A percentile compares a stretch with the other conserved stretches of the same genome.
Evolutionary conservation across 2,797 vertebrate species (phyloP).

Genomic region (Amblyraja radiata): DNA sequence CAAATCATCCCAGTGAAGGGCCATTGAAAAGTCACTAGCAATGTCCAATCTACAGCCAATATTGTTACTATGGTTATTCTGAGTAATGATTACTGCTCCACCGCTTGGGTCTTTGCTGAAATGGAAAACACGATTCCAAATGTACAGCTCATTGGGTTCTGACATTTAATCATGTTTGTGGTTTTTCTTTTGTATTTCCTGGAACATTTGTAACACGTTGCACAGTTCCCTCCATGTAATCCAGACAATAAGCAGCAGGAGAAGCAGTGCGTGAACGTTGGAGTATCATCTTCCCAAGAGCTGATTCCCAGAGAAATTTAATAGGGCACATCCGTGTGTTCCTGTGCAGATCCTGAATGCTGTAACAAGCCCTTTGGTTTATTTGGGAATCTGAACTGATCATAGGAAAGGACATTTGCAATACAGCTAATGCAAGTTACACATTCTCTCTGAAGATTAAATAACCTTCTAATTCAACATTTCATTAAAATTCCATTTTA

Average conservation of each 20-base stretch:
- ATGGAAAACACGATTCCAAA: neutral
- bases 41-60: neutral
- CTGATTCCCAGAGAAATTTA: too few relatives aligned
- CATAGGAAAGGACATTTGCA: neutral
- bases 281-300: too few relatives aligned
- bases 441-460: neutral
- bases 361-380: neutral
- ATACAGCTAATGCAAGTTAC: neutral
- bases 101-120: neutral
- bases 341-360: neutral
- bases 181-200: neutral
- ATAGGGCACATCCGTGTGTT: too few relatives aligned
- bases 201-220: too few relatives aligned
- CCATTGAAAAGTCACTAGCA: neutral
- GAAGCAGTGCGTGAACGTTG: too few relatives aligned
- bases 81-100: neutral
- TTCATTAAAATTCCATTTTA: too few relatives aligned
- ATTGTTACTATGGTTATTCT: neutral
- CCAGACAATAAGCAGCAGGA: too few relatives aligned
- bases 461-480: neutral
- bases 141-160: neutral
- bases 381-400: neutral
- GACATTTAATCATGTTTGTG: neutral
- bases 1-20: neutral
- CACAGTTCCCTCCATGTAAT: too few relatives aligned